Evolutionary conservation across 2,888 invertebrate species (phyloP).

Genomic region (Colletes collaris): DNA sequence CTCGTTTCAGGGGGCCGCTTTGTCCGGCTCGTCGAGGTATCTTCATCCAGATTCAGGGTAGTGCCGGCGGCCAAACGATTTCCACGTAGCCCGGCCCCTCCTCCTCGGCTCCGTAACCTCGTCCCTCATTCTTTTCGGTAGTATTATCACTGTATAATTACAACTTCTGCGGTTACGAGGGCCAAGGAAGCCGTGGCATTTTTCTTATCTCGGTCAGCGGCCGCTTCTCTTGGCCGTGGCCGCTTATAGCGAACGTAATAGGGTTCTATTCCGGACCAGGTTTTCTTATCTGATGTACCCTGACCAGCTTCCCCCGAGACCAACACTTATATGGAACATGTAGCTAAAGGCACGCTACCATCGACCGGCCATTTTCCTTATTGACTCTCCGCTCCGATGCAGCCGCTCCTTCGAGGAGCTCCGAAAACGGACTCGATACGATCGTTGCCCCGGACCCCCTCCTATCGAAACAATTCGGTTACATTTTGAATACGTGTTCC

Average conservation of each 20-base stretch:
- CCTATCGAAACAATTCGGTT: constrained; percentile 60
- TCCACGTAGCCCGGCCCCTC: constrained; percentile 23
- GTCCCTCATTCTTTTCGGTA: constrained; percentile 59
- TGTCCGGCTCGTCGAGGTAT: constrained; percentile 49
- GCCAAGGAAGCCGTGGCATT: constrained; percentile 35
- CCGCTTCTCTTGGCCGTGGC: constrained; percentile 22
- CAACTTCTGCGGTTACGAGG: constrained; percentile 59
- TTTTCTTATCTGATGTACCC: constrained; percentile 67
- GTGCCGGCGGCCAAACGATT: constrained; percentile 19
- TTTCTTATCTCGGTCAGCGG: constrained; percentile 57
- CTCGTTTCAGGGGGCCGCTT: constrained; percentile 19
- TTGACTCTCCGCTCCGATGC: constrained; percentile 49
- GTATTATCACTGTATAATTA: constrained; percentile 65
- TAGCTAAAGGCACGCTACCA: constrained; percentile 39
- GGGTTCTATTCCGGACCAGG: constrained; percentile 62
- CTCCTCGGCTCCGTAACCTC: not conserved
- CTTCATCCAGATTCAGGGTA: constrained; percentile 43
- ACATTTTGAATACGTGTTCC: constrained; percentile 36
- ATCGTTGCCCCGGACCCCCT: constrained; percentile 30
- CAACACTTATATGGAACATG: constrained; percentile 61
- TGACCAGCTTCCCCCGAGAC: constrained; percentile 63
- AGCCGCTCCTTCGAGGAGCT: constrained; percentile 26
- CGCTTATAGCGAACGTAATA: constrained; percentile 67
- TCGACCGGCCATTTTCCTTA: constrained; percentile 64
- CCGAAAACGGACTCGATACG: constrained; percentile 49